Base-by-base conservation (phyloP, 2,113 vertebrate species). In the Microcebus ravelobensis region DNA sequence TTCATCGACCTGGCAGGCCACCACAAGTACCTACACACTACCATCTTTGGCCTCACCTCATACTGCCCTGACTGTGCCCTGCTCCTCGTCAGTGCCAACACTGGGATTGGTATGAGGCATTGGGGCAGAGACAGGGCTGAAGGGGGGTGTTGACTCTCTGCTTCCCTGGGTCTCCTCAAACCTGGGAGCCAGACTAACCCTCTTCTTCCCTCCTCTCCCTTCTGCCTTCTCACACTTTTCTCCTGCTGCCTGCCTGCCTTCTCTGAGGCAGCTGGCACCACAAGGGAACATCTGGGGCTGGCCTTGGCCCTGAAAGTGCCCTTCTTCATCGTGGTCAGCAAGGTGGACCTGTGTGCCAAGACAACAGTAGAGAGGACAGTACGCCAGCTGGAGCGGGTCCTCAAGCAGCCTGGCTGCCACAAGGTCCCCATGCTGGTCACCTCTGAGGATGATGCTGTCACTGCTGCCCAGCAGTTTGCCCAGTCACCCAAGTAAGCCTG, bases 51-150 rank as follows among this genome's bases (percentile, higher is more conserved):
- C 97, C 99, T 99, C 92, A 99, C 99, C 96, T 99, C 99, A 97
- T 99, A 99, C 98, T 99, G 99, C 96, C 99, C 99, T 0, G 99
- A 99, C 97, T 99, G 99, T n/a, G 99, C 99, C 90, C 99, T 99
- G 99, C 98, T 99, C 91, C 99, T 99, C 14, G 99, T 99, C 97
- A 99, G 99, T 0, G 99, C 99, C 92, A 99, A 99, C 98, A 99
- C 99, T 0, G 99, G 99, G 97, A 99, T 99, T 67, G 99, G 99
- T 99, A 98, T 98, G 98, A 97, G 68, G 70, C 80, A 4, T 23
- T 31, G 61, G 82, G 79, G 50, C 65, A 67, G 84, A 67, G 87
- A 34, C 1, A 4, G 91, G 79, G 88, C 68, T 74, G 87, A 70
- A 34, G 61, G 57, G 20, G 63, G 80, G 17, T 71, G 59, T 81